phyloP scores from a whole-genome alignment of 1,140 invertebrate genomes.

The Planococcus citri region DNA sequence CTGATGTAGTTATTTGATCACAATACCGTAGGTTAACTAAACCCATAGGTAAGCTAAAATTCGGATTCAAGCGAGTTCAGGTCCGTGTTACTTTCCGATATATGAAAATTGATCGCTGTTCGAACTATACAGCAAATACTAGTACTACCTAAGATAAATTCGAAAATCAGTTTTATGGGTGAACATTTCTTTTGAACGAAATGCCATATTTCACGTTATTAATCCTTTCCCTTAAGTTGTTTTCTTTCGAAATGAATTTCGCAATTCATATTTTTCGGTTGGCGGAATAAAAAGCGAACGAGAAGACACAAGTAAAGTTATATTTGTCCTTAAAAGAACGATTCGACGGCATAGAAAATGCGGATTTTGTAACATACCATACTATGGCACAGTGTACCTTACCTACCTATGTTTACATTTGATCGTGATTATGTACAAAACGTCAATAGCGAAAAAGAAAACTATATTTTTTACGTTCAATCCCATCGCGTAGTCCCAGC shows the following conservation, averaged over 20 bases:
- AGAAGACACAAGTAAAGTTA: neutral
- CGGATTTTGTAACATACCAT: neutral
- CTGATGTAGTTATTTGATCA: too few relatives aligned
- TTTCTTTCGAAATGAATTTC: neutral
- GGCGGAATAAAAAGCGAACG: neutral
- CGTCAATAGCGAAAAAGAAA: neutral
- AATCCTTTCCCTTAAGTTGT: neutral
- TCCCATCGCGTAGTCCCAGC: neutral
- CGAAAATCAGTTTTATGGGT: too few relatives aligned
- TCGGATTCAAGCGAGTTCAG: too few relatives aligned
- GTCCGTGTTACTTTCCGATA: too few relatives aligned
- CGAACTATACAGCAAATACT: too few relatives aligned
- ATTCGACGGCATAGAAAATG: neutral
- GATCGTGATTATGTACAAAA: neutral
- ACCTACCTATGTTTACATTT: slow-evolving; percentile 1
- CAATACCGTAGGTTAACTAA: too few relatives aligned
- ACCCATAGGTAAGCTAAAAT: too few relatives aligned
- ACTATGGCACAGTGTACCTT: too few relatives aligned
- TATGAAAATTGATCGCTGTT: too few relatives aligned
- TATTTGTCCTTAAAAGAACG: neutral
- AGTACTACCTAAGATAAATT: too few relatives aligned
- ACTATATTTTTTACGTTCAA: too few relatives aligned
- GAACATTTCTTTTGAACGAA: too few relatives aligned
- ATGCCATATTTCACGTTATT: neutral
- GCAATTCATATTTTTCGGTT: neutral